A percentile compares a stretch with the other conserved stretches of the same genome.
These are phyloP conservation scores for Ostrea edulis DNA, from an alignment of 1,140 invertebrate species.

Conservation along the genomic window DNA sequence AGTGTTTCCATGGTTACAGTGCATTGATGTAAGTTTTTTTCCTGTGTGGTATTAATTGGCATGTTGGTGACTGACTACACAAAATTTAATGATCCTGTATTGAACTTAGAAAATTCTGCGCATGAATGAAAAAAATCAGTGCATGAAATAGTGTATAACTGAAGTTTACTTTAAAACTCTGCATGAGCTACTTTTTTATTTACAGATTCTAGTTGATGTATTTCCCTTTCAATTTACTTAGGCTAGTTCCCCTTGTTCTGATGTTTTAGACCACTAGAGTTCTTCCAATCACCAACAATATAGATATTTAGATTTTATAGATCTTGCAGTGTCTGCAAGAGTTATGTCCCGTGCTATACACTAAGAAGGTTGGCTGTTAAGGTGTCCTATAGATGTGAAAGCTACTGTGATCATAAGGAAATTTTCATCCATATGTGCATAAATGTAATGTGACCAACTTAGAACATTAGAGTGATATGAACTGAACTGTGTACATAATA, in stretches of 20 bases:
- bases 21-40: slow-evolving; percentile 17
- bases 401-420: too few species aligned
- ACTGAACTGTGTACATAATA: too few species aligned
- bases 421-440: too few species aligned
- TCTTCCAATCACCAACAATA: too few species aligned
- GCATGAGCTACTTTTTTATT: neutral
- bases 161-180: neutral
- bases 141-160: neutral
- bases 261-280: too few species aligned
- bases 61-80: neutral
- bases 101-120: neutral
- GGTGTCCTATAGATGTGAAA: too few species aligned
- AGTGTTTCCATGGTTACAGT: slow-evolving; percentile 28
- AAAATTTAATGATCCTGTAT: neutral
- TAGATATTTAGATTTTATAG: too few species aligned
- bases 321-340: neutral
- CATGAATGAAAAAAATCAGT: neutral
- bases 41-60: slow-evolving; percentile 22
- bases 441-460: too few species aligned
- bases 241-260: neutral
- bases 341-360: neutral
- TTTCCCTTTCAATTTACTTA: neutral
- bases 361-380: too few species aligned
- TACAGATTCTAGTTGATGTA: neutral
- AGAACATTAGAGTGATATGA: too few species aligned